phyloP scores from a whole-genome alignment of 2,797 vertebrate species.

The Pipistrellus kuhlii region DNA sequence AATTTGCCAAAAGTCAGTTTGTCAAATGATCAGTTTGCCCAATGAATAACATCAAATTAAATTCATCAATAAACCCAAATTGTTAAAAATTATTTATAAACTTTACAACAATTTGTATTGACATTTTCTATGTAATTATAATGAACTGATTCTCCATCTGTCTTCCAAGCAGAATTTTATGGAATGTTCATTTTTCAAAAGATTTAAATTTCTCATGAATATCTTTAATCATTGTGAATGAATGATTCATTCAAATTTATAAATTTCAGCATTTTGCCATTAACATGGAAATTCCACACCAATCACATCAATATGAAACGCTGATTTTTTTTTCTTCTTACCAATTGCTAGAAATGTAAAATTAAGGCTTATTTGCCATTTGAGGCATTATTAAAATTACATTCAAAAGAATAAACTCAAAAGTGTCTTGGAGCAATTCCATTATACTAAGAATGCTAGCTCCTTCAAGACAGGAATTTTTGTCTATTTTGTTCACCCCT shows the following conservation, averaged over 20 bases:
- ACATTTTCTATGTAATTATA: slow-evolving; percentile 23
- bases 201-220: not conserved
- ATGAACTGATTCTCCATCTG: not conserved
- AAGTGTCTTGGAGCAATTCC: not conserved
- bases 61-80: not conserved
- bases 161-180: not conserved
- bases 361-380: not conserved
- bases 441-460: not conserved
- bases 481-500: not conserved
- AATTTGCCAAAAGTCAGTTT: slow-evolving; percentile 15
- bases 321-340: not conserved
- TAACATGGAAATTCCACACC: slow-evolving; percentile 17
- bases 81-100: not conserved
- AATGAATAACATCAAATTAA: not conserved
- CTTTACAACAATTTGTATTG: not conserved
- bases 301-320: slow-evolving; percentile 6
- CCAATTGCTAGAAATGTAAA: not conserved
- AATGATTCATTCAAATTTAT: slow-evolving; percentile 9
- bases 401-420: not conserved
- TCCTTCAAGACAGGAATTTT: not conserved
- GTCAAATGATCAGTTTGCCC: not conserved
- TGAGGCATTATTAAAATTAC: not conserved
- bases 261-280: not conserved
- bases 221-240: slow-evolving; percentile 33
- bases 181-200: slow-evolving; percentile 31